These are phyloP conservation scores for Elmis aenea DNA, from an alignment of 2,888 invertebrate genomes.

Conservation along the genomic window DNA sequence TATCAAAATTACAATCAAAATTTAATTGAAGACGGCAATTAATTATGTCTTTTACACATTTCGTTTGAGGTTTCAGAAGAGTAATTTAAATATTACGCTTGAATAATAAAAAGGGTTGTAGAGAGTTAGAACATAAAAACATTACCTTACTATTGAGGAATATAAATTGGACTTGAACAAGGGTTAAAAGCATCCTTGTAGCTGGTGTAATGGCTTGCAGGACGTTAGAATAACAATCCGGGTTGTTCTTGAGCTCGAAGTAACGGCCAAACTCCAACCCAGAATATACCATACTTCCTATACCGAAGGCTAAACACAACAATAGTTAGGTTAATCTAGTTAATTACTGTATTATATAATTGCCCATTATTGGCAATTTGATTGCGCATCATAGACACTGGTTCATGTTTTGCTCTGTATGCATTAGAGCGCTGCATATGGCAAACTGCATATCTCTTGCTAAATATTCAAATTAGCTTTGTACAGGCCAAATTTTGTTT, in stretches of 20 bases:
- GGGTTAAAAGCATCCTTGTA: slow-evolving; percentile 75
- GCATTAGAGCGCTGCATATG: too few relatives aligned
- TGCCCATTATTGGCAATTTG: slow-evolving; percentile 71
- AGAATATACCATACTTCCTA: slow-evolving; percentile 95
- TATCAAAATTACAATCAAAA: too few relatives aligned
- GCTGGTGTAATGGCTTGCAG: slow-evolving; percentile 74
- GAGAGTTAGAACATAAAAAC: too few relatives aligned
- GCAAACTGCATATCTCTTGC: too few relatives aligned
- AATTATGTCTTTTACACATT: too few relatives aligned
- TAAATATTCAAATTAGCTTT: too few relatives aligned
- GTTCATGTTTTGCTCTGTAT: too few relatives aligned
- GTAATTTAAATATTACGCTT: too few relatives aligned
- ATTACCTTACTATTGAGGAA: slow-evolving; percentile 81
- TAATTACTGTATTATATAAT: slow-evolving; percentile 21
- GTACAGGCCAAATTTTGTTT: not conserved
- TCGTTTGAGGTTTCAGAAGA: too few relatives aligned
- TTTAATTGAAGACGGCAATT: too few relatives aligned
- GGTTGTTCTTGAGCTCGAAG: slow-evolving; percentile 82
- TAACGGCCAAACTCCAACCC: slow-evolving; percentile 92
- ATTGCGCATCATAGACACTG: slow-evolving; percentile 29
- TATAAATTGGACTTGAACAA: slow-evolving; percentile 90
- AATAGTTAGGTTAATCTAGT: slow-evolving; percentile 42
- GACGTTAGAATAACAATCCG: slow-evolving; percentile 59
- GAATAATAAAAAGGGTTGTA: too few relatives aligned
- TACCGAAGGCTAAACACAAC: slow-evolving; percentile 89